A percentile compares a stretch with the other conserved stretches of the same genome.
Conservation (phyloP, 2,888 invertebrate species). For the Pammene fasciana region DNA sequence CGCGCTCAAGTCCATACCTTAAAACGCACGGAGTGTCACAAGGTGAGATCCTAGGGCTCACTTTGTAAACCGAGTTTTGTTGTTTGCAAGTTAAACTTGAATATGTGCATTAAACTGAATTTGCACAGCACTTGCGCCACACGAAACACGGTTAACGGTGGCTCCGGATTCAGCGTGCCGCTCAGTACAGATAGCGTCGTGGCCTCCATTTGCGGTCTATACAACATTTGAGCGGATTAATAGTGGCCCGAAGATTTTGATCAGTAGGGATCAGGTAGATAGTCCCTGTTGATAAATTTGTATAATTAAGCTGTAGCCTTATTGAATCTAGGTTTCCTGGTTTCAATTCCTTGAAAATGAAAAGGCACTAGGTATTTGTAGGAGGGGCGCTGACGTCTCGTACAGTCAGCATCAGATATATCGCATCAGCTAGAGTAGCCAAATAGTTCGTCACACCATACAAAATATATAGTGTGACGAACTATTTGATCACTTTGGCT, state of each 20-base stretch:
- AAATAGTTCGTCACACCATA: too few species aligned
- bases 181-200: slow-evolving; percentile 18
- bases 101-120: slow-evolving; percentile 26
- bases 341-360: too few species aligned
- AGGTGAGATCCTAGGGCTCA: slow-evolving; percentile 2
- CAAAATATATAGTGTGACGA: too few species aligned
- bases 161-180: slow-evolving; percentile 27
- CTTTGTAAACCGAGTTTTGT: slow-evolving; percentile 13
- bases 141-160: slow-evolving; percentile 27
- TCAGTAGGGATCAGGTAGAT: slow-evolving; percentile 11
- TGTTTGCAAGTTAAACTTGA: slow-evolving; percentile 20
- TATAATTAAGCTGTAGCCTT: background rate
- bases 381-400: too few species aligned
- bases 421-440: too few species aligned
- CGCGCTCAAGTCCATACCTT: background rate
- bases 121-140: slow-evolving; percentile 22
- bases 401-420: too few species aligned
- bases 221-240: slow-evolving; percentile 28
- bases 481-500: too few species aligned
- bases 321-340: background rate
- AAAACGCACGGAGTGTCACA: background rate
- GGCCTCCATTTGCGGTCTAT: slow-evolving; percentile 27
- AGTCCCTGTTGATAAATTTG: background rate
- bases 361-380: too few species aligned
- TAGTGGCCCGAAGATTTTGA: slow-evolving; percentile 14